phyloP scores from a whole-genome alignment of 2,888 invertebrate genomes.

The Zelleria hepariella region DNA sequence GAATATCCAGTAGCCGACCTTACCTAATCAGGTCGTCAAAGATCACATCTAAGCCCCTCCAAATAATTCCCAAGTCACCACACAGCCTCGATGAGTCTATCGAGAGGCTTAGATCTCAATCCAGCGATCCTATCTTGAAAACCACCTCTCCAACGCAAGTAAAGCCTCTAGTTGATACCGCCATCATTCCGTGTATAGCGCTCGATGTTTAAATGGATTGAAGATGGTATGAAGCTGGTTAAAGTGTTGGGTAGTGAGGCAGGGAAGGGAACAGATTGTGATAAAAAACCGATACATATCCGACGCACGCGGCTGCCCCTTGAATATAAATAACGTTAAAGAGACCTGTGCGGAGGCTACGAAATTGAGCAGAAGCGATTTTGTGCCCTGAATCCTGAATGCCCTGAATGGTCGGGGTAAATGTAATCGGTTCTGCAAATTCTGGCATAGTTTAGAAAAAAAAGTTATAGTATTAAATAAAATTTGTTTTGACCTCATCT shows the following conservation, averaged over 20 bases:
- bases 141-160: background rate
- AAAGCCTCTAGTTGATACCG: background rate
- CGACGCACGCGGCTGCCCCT: conserved; percentile 17
- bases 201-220: background rate
- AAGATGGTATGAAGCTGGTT: background rate
- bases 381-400: background rate
- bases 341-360: background rate
- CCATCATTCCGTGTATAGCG: background rate
- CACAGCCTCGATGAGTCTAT: background rate
- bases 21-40: too few species aligned
- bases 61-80: background rate
- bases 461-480: too few species aligned
- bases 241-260: background rate
- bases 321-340: conserved; percentile 33
- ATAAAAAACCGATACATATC: conserved; percentile 44
- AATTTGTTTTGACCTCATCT: too few species aligned
- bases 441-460: too few species aligned
- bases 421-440: too few species aligned
- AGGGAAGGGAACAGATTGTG: conserved; percentile 13
- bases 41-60: background rate
- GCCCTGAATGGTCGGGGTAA: too few species aligned
- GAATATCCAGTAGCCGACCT: too few species aligned
- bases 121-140: background rate
- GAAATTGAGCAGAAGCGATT: background rate
- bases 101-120: background rate